These are phyloP conservation scores for Catostomus latipinnis DNA, from an alignment of 2,797 vertebrate genomes.

Conservation along the genomic window DNA sequence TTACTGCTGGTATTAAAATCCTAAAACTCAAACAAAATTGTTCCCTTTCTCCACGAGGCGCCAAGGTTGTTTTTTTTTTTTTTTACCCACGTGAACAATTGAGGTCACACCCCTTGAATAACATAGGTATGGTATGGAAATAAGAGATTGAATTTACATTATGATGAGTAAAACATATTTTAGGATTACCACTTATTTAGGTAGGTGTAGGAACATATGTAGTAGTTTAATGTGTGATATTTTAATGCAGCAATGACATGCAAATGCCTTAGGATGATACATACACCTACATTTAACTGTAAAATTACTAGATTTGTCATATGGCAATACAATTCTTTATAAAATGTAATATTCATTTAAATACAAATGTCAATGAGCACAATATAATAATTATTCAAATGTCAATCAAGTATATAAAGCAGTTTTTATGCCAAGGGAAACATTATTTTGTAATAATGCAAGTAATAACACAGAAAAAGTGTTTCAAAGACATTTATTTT, in stretches of 20 bases:
- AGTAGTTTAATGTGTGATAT: too few relatives aligned
- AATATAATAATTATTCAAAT: too few relatives aligned
- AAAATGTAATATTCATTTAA: neutral
- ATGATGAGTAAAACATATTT: neutral
- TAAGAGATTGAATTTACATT: neutral
- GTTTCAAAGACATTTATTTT: neutral
- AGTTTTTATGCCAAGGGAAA: too few relatives aligned
- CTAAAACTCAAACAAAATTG: neutral
- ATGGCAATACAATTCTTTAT: too few relatives aligned
- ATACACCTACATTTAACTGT: neutral
- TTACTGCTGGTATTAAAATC: neutral
- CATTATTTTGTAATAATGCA: neutral
- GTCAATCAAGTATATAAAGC: too few relatives aligned
- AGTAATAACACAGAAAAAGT: neutral
- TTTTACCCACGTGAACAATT: conserved; percentile 24
- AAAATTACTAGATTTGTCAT: too few relatives aligned
- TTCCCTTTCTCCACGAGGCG: conserved; percentile 23
- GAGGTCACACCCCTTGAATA: conserved; percentile 25
- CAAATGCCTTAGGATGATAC: neutral
- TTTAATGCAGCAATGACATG: neutral
- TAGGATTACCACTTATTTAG: too few relatives aligned
- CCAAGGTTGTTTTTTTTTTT: neutral
- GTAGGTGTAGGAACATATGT: too few relatives aligned
- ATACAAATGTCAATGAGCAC: too few relatives aligned
- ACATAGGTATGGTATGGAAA: neutral